A percentile compares a stretch with the other conserved stretches of the same genome.
These are phyloP conservation scores for Semaprochilodus insignis DNA, from an alignment of 2,797 vertebrate species.

Conservation along the genomic window DNA sequence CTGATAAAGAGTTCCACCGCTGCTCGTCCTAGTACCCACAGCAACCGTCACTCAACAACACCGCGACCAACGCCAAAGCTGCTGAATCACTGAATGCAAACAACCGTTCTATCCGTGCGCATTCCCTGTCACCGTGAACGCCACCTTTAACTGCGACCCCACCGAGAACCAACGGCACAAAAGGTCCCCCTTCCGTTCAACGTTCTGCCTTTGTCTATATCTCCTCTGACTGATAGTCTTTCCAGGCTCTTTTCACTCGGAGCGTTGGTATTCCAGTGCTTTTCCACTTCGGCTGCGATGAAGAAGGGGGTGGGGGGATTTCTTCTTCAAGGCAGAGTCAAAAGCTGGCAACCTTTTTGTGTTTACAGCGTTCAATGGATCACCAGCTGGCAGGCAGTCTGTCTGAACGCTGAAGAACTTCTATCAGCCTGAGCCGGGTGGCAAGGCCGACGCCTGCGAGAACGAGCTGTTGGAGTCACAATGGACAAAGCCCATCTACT, in stretches of 20 bases:
- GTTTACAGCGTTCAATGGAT: slow-evolving; percentile 48
- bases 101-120: slow-evolving; percentile 52
- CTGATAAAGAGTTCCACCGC: slow-evolving; percentile 48
- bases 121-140: slow-evolving; percentile 54
- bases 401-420: slow-evolving; percentile 32
- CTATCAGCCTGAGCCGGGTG: not conserved
- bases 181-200: slow-evolving; percentile 42
- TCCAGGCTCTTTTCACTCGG: slow-evolving; percentile 55
- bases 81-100: slow-evolving; percentile 49
- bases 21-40: slow-evolving; percentile 54
- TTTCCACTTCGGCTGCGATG: slow-evolving; percentile 35
- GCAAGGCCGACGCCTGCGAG: not conserved
- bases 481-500: not conserved
- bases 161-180: slow-evolving; percentile 50
- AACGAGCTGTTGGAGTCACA: slow-evolving; percentile 2
- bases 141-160: slow-evolving; percentile 55
- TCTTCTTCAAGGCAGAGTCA: slow-evolving; percentile 36
- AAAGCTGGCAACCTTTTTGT: slow-evolving; percentile 50
- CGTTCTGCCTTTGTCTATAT: slow-evolving; percentile 50
- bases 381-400: slow-evolving; percentile 47
- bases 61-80: slow-evolving; percentile 31
- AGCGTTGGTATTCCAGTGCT: slow-evolving; percentile 62
- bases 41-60: slow-evolving; percentile 51
- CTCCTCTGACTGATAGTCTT: slow-evolving; percentile 48
- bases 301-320: slow-evolving; percentile 14